phyloP scores from a whole-genome alignment of 2,888 invertebrate species.

The Spicauda simplicius region DNA sequence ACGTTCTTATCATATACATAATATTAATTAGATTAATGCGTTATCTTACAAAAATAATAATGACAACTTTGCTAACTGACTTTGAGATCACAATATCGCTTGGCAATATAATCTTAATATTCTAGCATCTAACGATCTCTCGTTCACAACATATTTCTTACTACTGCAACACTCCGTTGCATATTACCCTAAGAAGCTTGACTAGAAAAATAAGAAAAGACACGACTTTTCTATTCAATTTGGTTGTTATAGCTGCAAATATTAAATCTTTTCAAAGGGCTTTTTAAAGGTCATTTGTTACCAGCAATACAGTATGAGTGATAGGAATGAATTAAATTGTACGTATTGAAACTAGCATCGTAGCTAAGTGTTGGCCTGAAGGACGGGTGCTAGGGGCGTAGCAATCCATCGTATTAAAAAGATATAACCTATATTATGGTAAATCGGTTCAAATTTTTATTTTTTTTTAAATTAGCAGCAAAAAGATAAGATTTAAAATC shows the following conservation, averaged over 20 bases:
- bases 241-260: neutral
- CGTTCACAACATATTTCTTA: conserved; percentile 32
- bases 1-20: conserved; percentile 14
- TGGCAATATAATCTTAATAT: conserved; percentile 65
- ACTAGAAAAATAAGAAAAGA: conserved; percentile 33
- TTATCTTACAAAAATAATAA: conserved; percentile 32
- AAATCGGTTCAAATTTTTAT: too few relatives aligned
- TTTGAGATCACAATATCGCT: conserved; percentile 80
- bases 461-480: too few relatives aligned
- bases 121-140: conserved; percentile 15
- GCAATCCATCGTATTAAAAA: too few relatives aligned
- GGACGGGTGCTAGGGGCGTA: too few relatives aligned
- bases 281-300: neutral
- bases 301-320: neutral
- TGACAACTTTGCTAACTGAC: conserved; percentile 28
- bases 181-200: conserved; percentile 31
- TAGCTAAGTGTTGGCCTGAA: too few relatives aligned
- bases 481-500: too few relatives aligned
- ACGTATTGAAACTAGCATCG: too few relatives aligned
- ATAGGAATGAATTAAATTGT: too few relatives aligned
- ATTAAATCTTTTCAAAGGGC: neutral
- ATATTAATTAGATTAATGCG: conserved; percentile 12
- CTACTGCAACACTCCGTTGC: conserved; percentile 25
- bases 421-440: too few relatives aligned
- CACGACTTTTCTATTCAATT: conserved; percentile 19